Evolutionary conservation across 2,113 vertebrate species (phyloP).

Genomic region (Alaudala cheleensis): DNA sequence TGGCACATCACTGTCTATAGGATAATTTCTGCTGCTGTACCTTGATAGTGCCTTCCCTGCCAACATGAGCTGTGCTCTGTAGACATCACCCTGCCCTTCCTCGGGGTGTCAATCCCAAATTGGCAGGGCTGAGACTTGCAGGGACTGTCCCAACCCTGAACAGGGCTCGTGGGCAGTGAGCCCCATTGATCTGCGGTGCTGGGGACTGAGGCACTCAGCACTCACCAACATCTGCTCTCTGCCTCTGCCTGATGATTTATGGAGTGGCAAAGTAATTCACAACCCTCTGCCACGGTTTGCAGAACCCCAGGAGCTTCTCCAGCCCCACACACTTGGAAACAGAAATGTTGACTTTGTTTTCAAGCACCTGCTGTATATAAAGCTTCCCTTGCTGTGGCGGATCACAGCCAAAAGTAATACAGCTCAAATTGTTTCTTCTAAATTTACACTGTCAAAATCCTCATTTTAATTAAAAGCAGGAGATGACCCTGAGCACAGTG

Average conservation of each 20-base stretch:
- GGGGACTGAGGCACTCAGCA: neutral
- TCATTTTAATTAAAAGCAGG: conserved; percentile 11
- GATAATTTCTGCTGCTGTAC: neutral
- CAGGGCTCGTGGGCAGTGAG: accelerated
- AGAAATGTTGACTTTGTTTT: neutral
- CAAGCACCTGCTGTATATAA: neutral
- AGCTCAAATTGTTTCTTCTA: neutral
- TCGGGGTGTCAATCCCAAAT: accelerated
- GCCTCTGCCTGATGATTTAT: neutral
- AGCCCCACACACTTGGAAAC: accelerated
- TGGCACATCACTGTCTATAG: accelerated
- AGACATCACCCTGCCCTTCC: neutral
- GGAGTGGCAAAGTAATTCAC: neutral
- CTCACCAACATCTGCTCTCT: neutral
- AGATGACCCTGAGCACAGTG: accelerated
- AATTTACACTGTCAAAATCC: neutral
- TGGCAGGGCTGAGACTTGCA: neutral
- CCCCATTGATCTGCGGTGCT: neutral
- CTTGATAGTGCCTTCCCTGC: neutral
- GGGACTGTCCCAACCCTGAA: neutral
- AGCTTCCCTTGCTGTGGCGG: neutral
- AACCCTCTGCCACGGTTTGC: accelerated
- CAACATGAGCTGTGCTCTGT: neutral
- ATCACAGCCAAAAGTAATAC: neutral
- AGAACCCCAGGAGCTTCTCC: neutral